Evolutionary conservation across 1,140 invertebrate species (phyloP).

Genomic region (Hypothenemus hampei): DNA sequence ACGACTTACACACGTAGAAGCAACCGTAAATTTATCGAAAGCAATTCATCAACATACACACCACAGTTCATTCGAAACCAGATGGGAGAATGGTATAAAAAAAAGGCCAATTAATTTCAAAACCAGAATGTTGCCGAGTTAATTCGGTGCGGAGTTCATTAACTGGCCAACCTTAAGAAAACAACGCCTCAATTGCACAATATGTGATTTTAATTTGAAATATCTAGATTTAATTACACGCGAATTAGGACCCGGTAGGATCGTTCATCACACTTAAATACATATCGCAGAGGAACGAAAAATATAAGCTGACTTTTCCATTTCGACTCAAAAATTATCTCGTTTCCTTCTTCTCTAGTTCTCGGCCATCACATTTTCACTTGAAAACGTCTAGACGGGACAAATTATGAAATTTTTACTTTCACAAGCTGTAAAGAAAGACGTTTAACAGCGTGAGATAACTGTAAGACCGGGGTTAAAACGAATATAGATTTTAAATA

Average conservation of each 20-base stretch:
- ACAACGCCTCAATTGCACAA: constrained; percentile 12
- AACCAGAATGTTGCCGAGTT: constrained; percentile 18
- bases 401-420: constrained; percentile 19
- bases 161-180: constrained; percentile 19
- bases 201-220: constrained; percentile 14
- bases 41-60: constrained; percentile 8
- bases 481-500: constrained; percentile 14
- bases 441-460: constrained; percentile 6
- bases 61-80: constrained; percentile 8
- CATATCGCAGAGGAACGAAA: no score
- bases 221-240: constrained; percentile 10
- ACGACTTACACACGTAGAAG: background rate
- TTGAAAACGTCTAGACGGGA: constrained; percentile 14
- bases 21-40: background rate
- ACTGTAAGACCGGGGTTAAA: constrained; percentile 8
- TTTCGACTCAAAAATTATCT: no score
- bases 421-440: constrained; percentile 12
- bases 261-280: no score
- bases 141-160: constrained; percentile 18
- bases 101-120: constrained; percentile 14
- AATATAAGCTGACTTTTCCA: no score
- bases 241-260: no score
- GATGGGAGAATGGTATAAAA: constrained; percentile 12
- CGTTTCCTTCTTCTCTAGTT: background rate
- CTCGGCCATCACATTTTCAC: background rate